Percentiles rank a stretch among this genome's conserved stretches.
These are phyloP conservation scores for Epinephelus moara DNA, from an alignment of 2,113 vertebrate genomes.

Conservation along the genomic window DNA sequence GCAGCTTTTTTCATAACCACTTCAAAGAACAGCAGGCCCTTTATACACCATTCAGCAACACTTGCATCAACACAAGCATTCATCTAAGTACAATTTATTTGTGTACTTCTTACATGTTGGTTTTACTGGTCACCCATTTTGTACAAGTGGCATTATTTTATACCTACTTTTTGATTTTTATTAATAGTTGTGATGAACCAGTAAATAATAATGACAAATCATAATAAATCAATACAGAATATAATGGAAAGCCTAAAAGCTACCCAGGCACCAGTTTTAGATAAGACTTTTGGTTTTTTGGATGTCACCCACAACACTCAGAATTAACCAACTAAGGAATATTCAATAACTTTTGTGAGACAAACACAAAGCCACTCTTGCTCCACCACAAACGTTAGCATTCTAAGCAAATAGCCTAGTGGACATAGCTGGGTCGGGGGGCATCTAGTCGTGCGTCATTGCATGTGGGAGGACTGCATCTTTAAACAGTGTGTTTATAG, in stretches of 20 bases:
- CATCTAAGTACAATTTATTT: background rate
- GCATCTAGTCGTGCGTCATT: background rate
- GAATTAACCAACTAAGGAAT: background rate
- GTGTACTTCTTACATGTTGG: background rate
- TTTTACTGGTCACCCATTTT: background rate
- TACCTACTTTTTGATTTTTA: background rate
- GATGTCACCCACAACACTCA: too few relatives aligned
- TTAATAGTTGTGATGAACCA: background rate
- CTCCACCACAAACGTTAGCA: background rate
- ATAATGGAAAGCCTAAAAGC: background rate
- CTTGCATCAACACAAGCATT: too few relatives aligned
- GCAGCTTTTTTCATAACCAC: background rate
- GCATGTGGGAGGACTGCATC: conserved; percentile 5
- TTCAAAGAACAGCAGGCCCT: background rate
- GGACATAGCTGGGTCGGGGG: background rate
- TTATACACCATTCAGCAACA: background rate
- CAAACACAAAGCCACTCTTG: background rate
- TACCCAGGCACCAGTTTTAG: too few relatives aligned
- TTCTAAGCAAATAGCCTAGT: conserved; percentile 8
- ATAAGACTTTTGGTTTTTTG: too few relatives aligned
- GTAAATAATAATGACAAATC: background rate
- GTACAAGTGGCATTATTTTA: background rate
- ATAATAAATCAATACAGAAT: background rate
- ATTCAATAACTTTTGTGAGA: background rate
- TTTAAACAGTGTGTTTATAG: conserved; percentile 3